phyloP scores from a whole-genome alignment of 2,888 invertebrate genomes.

The Pollenia angustigena region DNA sequence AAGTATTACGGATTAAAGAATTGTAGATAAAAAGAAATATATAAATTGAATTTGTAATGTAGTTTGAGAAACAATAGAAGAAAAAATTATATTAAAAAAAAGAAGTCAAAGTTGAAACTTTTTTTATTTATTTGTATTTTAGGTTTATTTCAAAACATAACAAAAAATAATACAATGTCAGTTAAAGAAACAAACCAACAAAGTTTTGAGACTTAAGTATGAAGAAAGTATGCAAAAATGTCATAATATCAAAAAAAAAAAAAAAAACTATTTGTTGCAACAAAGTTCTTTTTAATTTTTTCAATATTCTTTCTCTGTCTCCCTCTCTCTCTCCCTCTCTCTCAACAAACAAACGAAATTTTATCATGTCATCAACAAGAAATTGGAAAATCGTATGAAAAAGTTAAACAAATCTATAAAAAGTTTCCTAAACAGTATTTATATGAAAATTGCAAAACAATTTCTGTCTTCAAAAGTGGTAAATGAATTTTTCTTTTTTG shows the following conservation, averaged over 20 bases:
- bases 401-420: conserved; percentile 69
- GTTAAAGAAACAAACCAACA: conserved; percentile 41
- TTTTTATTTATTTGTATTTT: conserved; percentile 4
- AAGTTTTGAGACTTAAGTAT: conserved; percentile 66
- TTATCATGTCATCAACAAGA: conserved; percentile 72
- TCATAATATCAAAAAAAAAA: conserved; percentile 67
- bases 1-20: conserved; percentile 11
- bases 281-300: conserved; percentile 56
- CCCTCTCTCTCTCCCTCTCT: not conserved
- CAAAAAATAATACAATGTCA: conserved; percentile 34
- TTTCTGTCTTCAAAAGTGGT: conserved; percentile 68
- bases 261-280: conserved; percentile 68
- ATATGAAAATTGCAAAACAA: conserved; percentile 72
- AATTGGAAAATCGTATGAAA: conserved; percentile 71
- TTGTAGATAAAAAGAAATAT: conserved; percentile 4
- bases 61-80: conserved; percentile 30
- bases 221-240: conserved; percentile 68
- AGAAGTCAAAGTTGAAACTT: conserved; percentile 24
- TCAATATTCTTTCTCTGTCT: not conserved
- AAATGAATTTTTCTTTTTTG: conserved; percentile 65
- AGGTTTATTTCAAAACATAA: conserved; percentile 9
- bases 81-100: conserved; percentile 32
- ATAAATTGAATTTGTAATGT: conserved; percentile 25
- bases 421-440: conserved; percentile 65
- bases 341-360: conserved; percentile 64